Evolutionary conservation across 2,113 vertebrate species (phyloP).

Genomic region (Corythoichthys haematopterus): DNA sequence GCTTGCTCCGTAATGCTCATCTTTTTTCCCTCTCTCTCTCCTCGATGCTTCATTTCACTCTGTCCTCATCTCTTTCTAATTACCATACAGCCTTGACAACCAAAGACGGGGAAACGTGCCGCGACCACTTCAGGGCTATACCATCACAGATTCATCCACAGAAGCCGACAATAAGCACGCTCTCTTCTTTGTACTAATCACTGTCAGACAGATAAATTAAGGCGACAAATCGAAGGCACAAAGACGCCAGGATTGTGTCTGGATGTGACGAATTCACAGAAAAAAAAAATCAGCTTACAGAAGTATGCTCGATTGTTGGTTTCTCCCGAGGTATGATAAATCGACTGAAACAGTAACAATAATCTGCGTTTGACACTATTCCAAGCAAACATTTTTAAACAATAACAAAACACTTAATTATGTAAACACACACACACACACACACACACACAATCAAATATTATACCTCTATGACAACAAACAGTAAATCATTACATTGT

Average conservation of each 20-base stretch:
- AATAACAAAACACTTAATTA: neutral
- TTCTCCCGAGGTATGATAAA: neutral
- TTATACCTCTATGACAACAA: neutral
- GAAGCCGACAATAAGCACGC: neutral
- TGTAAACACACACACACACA: neutral
- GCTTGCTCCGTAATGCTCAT: neutral
- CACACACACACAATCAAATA: neutral
- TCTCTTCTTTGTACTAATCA: constrained; percentile 6
- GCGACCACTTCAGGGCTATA: neutral
- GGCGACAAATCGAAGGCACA: neutral
- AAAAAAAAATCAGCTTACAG: neutral
- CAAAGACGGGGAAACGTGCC: neutral
- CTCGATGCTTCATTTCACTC: neutral
- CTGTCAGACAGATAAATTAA: constrained; percentile 1
- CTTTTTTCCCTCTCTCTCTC: neutral
- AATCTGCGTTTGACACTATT: neutral
- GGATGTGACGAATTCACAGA: neutral
- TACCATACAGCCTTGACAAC: constrained; percentile 4
- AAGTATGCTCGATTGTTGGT: neutral
- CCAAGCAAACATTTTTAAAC: neutral
- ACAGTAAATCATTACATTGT: neutral
- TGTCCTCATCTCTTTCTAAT: neutral
- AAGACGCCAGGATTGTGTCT: neutral
- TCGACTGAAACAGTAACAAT: neutral
- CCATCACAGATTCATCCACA: neutral